A percentile compares a stretch with the other conserved stretches of the same genome.
Conservation (phyloP, 2,113 vertebrate species). For the Periophthalmodon schlosseri region DNA sequence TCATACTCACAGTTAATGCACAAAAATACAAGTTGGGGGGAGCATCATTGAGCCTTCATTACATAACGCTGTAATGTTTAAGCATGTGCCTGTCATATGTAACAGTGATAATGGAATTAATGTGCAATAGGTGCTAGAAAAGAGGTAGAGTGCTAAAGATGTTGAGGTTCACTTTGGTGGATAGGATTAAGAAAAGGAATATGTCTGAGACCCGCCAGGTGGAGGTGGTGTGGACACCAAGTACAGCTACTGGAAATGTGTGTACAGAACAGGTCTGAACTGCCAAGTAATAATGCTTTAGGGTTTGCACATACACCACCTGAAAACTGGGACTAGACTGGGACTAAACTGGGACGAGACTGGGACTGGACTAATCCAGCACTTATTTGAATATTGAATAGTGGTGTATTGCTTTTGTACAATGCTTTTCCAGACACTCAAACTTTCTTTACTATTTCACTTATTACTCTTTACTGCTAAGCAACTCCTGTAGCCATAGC, state of each 20-base stretch:
- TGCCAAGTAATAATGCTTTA: not conserved
- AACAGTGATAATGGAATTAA: not conserved
- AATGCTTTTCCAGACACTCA: no score
- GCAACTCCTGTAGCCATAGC: no score
- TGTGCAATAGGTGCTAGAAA: not conserved
- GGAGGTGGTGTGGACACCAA: not conserved
- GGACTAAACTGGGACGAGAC: not conserved
- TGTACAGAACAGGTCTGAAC: not conserved
- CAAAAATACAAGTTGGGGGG: slow-evolving; percentile 8
- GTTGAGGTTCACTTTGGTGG: not conserved
- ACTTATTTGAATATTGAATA: no score
- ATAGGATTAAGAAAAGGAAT: no score
- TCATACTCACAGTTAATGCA: slow-evolving; percentile 33
- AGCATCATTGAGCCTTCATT: not conserved
- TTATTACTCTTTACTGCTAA: no score
- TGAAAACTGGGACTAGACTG: not conserved
- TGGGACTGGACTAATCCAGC: not conserved
- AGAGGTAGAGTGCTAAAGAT: not conserved
- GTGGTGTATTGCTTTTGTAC: no score
- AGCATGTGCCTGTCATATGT: not conserved
- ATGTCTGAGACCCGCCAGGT: no score
- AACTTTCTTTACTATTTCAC: no score
- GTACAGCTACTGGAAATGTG: no score
- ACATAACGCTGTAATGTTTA: not conserved
- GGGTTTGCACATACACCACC: no score